Evolutionary conservation across 1,140 invertebrate species (phyloP), one percentile per base, ranked within the genome.

Genomic region (Pteromalus puparum): DNA sequence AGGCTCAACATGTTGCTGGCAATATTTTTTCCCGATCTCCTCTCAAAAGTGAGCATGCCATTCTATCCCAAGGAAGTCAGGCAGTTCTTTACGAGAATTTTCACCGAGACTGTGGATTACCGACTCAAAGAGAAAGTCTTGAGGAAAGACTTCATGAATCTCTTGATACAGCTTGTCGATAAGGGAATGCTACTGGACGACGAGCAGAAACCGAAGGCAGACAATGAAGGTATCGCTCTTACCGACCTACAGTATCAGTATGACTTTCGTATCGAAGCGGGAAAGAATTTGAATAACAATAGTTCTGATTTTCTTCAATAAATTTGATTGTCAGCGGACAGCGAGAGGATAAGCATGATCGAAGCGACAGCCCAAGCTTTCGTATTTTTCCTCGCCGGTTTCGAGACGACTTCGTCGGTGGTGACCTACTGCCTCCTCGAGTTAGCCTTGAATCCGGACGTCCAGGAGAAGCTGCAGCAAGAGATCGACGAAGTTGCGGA

Each of bases 81-180:
- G 38, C 85, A 91, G 6, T 94, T 94, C 85, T 94, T 94, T 85
- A 87, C 90, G 21, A 87, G 88, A 34, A 91, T 94, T 7, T 94
- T 95, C 6, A 92, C 93, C 86, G 92, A 95, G 53, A 88, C 92
- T 0, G 88, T 94, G 0, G 87, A 92, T 38, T 89, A 92, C 42
- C 87, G 94, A 72, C 89, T 92, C 28, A 89, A 91, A 80, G 93
- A 93, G 82, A 91, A 92, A 48, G 88, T 91, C 0, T 88, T 87
- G 28, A 88, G 92, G 42, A 93, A 93, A 26, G 94, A 95, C 79
- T 91, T 91, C 78, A 75, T 91, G n/a, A 87, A 89, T 84, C 84
- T 89, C 1, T 61, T 91, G 7, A 86, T 91, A 34, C 87, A 91
- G 79, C 78, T 91, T 2, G 88, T 90, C 30, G 86, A 90, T 24